A percentile compares a stretch with the other conserved stretches of the same genome.
Conservation (phyloP, 2,888 invertebrate species). For the Mimachlamys varia region DNA sequence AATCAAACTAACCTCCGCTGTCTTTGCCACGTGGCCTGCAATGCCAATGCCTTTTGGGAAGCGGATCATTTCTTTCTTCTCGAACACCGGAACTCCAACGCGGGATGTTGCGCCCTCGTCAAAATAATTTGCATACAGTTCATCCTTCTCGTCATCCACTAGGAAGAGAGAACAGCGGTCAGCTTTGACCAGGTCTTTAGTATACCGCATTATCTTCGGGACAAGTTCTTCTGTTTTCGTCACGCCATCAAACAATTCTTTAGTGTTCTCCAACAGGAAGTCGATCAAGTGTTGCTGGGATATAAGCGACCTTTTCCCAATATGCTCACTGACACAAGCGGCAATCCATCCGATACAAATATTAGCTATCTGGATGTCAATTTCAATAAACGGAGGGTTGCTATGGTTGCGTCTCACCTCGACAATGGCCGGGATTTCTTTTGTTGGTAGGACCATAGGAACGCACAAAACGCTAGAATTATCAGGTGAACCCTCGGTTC, state of each 20-base stretch:
- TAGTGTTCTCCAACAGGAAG: slow-evolving; percentile 65
- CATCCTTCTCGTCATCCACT: slow-evolving; percentile 65
- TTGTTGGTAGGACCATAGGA: slow-evolving; percentile 62
- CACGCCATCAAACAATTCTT: slow-evolving; percentile 71
- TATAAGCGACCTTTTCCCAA: slow-evolving; percentile 51
- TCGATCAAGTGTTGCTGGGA: slow-evolving; percentile 63
- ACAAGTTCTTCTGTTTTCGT: slow-evolving; percentile 56
- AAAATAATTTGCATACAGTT: slow-evolving; percentile 72
- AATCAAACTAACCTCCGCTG: slow-evolving; percentile 60
- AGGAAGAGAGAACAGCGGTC: slow-evolving; percentile 73
- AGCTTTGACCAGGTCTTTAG: slow-evolving; percentile 73
- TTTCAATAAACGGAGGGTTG: slow-evolving; percentile 55
- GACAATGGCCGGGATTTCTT: slow-evolving; percentile 57
- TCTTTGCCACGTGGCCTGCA: slow-evolving; percentile 71
- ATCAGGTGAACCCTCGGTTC: slow-evolving; percentile 46
- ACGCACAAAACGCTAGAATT: slow-evolving; percentile 63
- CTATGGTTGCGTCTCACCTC: slow-evolving; percentile 59
- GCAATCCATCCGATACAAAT: slow-evolving; percentile 63
- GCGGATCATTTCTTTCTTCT: slow-evolving; percentile 64
- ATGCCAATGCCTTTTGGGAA: slow-evolving; percentile 68
- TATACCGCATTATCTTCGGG: slow-evolving; percentile 71
- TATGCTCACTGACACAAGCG: slow-evolving; percentile 59
- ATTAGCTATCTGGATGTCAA: slow-evolving; percentile 60
- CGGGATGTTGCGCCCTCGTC: slow-evolving; percentile 64
- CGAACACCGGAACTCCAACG: slow-evolving; percentile 61